phyloP scores from a whole-genome alignment of 2,797 vertebrate species.

The Muraenolepis orangiensis region DNA sequence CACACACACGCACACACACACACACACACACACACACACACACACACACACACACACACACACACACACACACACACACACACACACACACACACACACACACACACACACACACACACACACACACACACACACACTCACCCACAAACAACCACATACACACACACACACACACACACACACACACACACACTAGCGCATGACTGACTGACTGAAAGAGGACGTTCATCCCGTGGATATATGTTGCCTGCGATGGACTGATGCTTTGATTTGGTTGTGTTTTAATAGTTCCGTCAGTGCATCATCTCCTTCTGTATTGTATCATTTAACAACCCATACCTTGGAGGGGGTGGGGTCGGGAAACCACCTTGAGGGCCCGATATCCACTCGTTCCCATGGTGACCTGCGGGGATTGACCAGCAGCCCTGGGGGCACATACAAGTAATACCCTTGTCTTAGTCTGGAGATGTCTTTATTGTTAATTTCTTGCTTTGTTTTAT shows the following conservation, averaged over 20 bases:
- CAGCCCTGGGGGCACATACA: neutral
- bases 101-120: neutral
- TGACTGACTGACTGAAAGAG: neutral
- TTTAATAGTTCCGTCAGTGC: neutral
- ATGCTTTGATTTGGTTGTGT: neutral
- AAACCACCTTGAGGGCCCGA: neutral
- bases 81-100: neutral
- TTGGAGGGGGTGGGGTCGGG: neutral
- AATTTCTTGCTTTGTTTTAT: neutral
- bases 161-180: no score
- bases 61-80: conserved; percentile 15
- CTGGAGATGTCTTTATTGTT: neutral
- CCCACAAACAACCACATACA: no score
- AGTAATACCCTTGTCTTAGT: neutral
- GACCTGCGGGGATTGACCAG: no score
- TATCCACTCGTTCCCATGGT: no score
- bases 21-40: no score
- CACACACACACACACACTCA: neutral
- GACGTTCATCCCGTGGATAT: neutral
- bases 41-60: conserved; percentile 8
- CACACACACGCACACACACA: no score
- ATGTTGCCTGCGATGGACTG: neutral
- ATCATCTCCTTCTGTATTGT: neutral
- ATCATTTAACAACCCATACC: neutral
- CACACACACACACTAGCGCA: neutral